A percentile compares a stretch with the other conserved stretches of the same genome.
phyloP scores from a whole-genome alignment of 2,888 invertebrate genomes.

The Hydrotaea diabolus region DNA sequence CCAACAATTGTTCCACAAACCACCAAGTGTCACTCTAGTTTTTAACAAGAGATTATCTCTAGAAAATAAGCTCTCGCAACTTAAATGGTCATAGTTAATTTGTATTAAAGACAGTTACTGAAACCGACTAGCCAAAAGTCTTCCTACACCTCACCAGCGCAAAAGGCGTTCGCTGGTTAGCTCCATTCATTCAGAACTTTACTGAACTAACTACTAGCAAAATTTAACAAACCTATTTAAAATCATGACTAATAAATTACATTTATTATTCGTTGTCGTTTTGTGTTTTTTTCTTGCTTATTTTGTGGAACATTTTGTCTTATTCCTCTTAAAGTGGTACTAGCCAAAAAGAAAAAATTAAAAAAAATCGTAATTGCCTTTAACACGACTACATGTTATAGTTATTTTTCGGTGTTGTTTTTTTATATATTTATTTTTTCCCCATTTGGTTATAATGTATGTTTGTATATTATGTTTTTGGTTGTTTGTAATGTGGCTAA shows the following conservation, averaged over 20 bases:
- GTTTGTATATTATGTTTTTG: conserved; percentile 37
- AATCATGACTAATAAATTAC: conserved; percentile 63
- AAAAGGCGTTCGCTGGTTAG: conserved; percentile 35
- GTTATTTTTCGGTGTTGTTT: background rate
- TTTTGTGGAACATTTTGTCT: conserved; percentile 18
- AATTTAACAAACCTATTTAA: conserved; percentile 52
- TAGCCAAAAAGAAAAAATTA: background rate
- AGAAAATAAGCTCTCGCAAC: conserved; percentile 15
- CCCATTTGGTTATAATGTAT: background rate
- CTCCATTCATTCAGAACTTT: conserved; percentile 50
- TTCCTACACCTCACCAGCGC: background rate
- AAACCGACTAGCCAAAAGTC: background rate
- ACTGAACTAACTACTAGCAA: background rate
- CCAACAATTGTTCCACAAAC: conserved; percentile 1
- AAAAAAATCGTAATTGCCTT: conserved; percentile 53
- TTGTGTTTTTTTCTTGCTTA: conserved; percentile 28
- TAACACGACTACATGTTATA: conserved; percentile 57
- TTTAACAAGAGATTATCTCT: conserved; percentile 55
- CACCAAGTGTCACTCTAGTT: background rate
- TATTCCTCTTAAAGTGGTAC: background rate
- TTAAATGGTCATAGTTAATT: conserved; percentile 59
- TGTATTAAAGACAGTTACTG: conserved; percentile 28
- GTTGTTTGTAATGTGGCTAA: conserved; percentile 37
- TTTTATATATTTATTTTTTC: background rate
- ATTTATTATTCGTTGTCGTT: conserved; percentile 23